Percentiles rank a stretch among this genome's conserved stretches.
Evolutionary conservation across 2,113 vertebrate genomes (phyloP).

Genomic region (Otus sunia): DNA sequence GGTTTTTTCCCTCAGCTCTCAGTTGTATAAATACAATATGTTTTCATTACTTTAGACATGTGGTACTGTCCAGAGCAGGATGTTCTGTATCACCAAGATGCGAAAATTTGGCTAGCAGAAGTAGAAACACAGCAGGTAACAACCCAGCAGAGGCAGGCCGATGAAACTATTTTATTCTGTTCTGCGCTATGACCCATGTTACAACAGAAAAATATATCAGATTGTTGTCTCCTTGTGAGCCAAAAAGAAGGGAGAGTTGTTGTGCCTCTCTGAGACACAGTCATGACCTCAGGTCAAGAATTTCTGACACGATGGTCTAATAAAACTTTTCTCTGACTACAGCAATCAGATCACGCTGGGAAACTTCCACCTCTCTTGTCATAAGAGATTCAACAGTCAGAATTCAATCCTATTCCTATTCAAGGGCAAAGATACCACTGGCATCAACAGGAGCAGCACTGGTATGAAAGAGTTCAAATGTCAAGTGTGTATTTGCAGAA

Average conservation of each 20-base stretch:
- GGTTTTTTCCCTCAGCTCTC: background rate
- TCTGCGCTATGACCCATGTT: background rate
- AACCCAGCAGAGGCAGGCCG: background rate
- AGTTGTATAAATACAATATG: background rate
- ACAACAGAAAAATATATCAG: background rate
- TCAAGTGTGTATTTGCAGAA: slow-evolving; percentile 55
- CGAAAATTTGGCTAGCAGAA: background rate
- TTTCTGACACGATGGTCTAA: background rate
- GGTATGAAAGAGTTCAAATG: slow-evolving; percentile 50
- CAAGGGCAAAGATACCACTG: slow-evolving; percentile 40
- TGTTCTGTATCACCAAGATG: background rate
- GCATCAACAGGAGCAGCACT: slow-evolving; percentile 11
- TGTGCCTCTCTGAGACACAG: background rate
- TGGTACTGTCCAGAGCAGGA: background rate
- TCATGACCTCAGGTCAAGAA: slow-evolving; percentile 7
- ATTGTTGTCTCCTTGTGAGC: background rate
- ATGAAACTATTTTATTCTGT: background rate
- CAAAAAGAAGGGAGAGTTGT: background rate
- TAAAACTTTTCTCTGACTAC: background rate
- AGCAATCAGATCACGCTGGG: background rate
- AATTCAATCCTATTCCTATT: slow-evolving; percentile 10
- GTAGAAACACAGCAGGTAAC: slow-evolving; percentile 15
- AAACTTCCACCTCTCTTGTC: slow-evolving; percentile 32
- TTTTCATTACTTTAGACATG: background rate
- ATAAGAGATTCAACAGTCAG: background rate